Evolutionary conservation across 2,797 vertebrate species (phyloP), one percentile per base, ranked within the genome.

Genomic region (Lagocephalus sceleratus): DNA sequence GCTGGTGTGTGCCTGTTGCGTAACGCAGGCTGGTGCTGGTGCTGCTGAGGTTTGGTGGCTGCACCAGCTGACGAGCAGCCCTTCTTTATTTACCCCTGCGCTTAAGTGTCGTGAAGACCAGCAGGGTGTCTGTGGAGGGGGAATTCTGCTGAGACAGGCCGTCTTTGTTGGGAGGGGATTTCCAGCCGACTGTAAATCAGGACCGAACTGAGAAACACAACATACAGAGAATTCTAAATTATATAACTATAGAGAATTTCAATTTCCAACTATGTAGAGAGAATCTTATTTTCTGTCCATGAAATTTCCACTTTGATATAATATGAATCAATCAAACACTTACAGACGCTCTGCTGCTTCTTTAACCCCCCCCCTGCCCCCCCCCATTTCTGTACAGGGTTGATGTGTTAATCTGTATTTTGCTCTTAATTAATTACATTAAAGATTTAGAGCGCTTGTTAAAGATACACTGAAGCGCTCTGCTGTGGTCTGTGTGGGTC

Each of bases 81-180:
- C 40, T 16, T 11, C 49, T 48, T 54, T 54, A 61, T 70, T 77
- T 47, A 57, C 39, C 14, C n/a, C 1, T 26, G 45, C 16, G 68
- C 56, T 57, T 51, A 71, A 15, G 47, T 61, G 39, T 57, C 23
- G 42, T 57, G 22, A 67, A 51, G 48, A 23, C 58, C 15, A 63
- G 46, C 70, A 26, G 38, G 49, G 16, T 0, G 15, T 3, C 64
- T 45, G 66, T 73, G 42, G 46, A 12, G 23, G n/a, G 19, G 56
- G 20, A 23, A 32, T 35, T 42, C 39, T 40, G 29, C 44, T 20
- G 64, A 76, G 56, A 75, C 73, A 74, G 71, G 17, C 48, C 12
- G 5, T 2, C 54, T 74, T 77, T 81, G 73, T 81, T 58, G 12
- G 20, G 6, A 0, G 63, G 71, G 69, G 51, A 48, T 68, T 82